These are phyloP conservation scores for Drosophila lacteicornis DNA, from an alignment of 1,140 invertebrate species.

Conservation along the genomic window DNA sequence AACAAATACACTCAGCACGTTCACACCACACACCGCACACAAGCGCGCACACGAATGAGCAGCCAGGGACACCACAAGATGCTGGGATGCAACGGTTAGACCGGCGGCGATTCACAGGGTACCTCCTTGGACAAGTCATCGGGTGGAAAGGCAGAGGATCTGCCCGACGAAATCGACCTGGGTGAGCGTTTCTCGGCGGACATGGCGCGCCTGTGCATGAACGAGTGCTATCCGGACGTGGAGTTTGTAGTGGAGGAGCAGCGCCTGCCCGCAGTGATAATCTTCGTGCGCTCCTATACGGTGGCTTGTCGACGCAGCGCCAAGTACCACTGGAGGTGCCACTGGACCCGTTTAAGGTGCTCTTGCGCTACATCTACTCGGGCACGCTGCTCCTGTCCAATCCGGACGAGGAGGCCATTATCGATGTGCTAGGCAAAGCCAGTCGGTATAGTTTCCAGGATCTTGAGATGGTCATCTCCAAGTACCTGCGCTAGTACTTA, in stretches of 20 bases:
- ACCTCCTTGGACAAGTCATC: constrained; percentile 18
- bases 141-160: constrained; percentile 38
- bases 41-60: constrained; percentile 53
- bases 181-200: constrained; percentile 80
- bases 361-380: constrained; percentile 98
- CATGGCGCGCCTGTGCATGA: constrained; percentile 92
- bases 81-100: constrained; percentile 43
- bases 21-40: not conserved
- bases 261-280: constrained; percentile 96
- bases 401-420: constrained; percentile 93
- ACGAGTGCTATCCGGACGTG: constrained; percentile 96
- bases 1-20: constrained; percentile 1
- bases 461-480: constrained; percentile 95
- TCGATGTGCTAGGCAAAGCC: constrained; percentile 95
- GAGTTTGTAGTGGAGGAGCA: constrained; percentile 94
- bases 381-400: constrained; percentile 92
- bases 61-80: constrained; percentile 78
- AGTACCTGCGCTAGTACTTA: constrained; percentile 95
- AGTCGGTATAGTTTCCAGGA: constrained; percentile 98
- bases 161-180: constrained; percentile 62
- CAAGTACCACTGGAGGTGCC: constrained; percentile 95
- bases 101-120: constrained; percentile 15
- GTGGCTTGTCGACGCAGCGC: constrained; percentile 93
- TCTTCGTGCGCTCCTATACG: constrained; percentile 95
- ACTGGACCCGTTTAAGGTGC: constrained; percentile 94